phyloP scores from a whole-genome alignment of 2,113 vertebrate species.

The Pyrgilauda ruficollis region DNA sequence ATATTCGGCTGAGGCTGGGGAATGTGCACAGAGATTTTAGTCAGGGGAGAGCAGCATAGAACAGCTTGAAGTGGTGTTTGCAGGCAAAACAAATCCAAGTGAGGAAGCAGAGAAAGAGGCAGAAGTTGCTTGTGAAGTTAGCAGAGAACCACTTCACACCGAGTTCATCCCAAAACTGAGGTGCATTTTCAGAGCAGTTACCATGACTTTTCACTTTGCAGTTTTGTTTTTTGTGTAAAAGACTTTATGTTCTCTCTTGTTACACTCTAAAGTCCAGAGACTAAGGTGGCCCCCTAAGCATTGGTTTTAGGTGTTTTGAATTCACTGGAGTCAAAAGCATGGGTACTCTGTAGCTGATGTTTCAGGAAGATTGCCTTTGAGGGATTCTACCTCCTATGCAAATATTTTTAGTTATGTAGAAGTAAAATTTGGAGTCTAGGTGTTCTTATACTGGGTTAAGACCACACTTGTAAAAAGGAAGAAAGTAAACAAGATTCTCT shows the following conservation, averaged over 20 bases:
- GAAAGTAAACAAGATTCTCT: background rate
- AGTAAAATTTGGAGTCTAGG: background rate
- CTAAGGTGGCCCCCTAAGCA: background rate
- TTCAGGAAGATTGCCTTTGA: background rate
- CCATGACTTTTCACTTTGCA: background rate
- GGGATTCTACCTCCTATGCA: background rate
- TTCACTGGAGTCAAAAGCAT: background rate
- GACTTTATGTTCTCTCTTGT: background rate
- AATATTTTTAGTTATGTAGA: background rate
- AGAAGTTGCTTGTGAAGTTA: background rate
- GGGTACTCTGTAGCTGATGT: background rate
- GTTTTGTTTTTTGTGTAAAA: background rate
- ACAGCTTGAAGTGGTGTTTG: background rate
- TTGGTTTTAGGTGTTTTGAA: background rate
- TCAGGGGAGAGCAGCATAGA: background rate
- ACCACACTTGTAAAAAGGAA: background rate
- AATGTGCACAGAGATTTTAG: background rate
- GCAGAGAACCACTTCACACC: background rate
- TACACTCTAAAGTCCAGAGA: background rate
- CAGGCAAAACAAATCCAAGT: background rate
- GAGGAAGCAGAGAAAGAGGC: background rate
- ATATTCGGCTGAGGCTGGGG: background rate
- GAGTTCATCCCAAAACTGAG: background rate
- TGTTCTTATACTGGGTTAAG: background rate
- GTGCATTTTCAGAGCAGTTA: background rate